Conservation (phyloP, 2,888 invertebrate species). For the Sisyra terminalis region DNA sequence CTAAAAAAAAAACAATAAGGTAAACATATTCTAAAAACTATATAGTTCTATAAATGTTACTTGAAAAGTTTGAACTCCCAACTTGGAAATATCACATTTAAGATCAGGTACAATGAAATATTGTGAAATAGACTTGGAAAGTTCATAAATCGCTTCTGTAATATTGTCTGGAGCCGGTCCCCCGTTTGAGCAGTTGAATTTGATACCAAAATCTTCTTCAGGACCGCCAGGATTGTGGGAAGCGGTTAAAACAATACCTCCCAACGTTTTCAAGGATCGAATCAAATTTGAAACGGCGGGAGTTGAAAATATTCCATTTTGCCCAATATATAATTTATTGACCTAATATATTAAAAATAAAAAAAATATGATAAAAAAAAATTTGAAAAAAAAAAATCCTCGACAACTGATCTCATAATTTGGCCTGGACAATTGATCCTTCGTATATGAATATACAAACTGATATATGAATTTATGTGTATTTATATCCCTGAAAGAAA, state of each 20-base stretch:
- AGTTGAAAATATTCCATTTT: conserved; percentile 90
- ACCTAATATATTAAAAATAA: conserved; percentile 47
- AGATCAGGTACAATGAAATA: conserved; percentile 71
- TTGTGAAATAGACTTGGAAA: conserved; percentile 58
- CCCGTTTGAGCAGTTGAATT: conserved; percentile 95
- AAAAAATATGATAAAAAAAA: too few relatives aligned
- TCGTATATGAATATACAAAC: too few relatives aligned
- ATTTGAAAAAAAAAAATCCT: too few relatives aligned
- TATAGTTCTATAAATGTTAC: conserved; percentile 27
- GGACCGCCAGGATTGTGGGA: conserved; percentile 99
- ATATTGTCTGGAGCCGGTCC: conserved; percentile 89
- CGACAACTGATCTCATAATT: too few relatives aligned
- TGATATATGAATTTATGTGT: too few relatives aligned
- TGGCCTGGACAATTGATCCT: too few relatives aligned
- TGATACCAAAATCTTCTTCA: conserved; percentile 95
- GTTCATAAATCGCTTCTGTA: conserved; percentile 74
- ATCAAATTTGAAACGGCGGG: conserved; percentile 94
- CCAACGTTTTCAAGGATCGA: conserved; percentile 61
- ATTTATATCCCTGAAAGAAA: too few relatives aligned
- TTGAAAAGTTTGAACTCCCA: conserved; percentile 48
- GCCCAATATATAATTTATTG: conserved; percentile 72
- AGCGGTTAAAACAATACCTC: conserved; percentile 94
- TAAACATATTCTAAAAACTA: too few relatives aligned
- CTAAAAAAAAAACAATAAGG: conserved; percentile 28
- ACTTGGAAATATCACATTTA: conserved; percentile 53